These are phyloP conservation scores for Labroides dimidiatus DNA, from an alignment of 2,797 vertebrate species.

Conservation along the genomic window DNA sequence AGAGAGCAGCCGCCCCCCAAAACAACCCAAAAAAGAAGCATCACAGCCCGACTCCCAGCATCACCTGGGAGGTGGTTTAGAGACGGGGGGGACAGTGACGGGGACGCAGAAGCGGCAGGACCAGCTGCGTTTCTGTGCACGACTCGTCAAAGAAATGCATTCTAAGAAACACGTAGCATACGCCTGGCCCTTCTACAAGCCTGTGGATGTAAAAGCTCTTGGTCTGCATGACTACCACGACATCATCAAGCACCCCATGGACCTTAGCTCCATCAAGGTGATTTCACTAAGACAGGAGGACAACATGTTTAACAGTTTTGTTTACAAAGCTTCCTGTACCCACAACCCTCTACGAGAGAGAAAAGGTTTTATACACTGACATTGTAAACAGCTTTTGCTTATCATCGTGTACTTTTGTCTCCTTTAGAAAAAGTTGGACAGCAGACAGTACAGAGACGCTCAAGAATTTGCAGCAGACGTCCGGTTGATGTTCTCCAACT, in stretches of 20 bases:
- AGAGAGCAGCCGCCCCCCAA: conserved; percentile 85
- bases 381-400: too few relatives aligned
- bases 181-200: conserved; percentile 95
- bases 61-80: conserved; percentile 50
- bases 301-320: too few relatives aligned
- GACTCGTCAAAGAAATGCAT: conserved; percentile 73
- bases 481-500: conserved; percentile 97
- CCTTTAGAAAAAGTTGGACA: conserved; percentile 90
- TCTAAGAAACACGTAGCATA: conserved; percentile 91
- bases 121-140: conserved; percentile 68
- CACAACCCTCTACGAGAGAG: too few relatives aligned
- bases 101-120: conserved; percentile 65
- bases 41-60: conserved; percentile 85
- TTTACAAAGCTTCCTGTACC: too few relatives aligned
- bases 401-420: conserved; percentile 10
- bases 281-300: conserved; percentile 27
- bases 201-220: conserved; percentile 86
- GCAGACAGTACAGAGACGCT: conserved; percentile 89
- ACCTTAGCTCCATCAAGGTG: conserved; percentile 89
- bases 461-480: conserved; percentile 93
- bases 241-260: conserved; percentile 94
- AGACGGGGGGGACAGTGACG: conserved; percentile 30
- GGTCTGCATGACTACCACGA: conserved; percentile 93
- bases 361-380: too few relatives aligned
- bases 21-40: conserved; percentile 87